Evolutionary conservation across 2,113 vertebrate species (phyloP).

Genomic region (Ammodytes marinus): DNA sequence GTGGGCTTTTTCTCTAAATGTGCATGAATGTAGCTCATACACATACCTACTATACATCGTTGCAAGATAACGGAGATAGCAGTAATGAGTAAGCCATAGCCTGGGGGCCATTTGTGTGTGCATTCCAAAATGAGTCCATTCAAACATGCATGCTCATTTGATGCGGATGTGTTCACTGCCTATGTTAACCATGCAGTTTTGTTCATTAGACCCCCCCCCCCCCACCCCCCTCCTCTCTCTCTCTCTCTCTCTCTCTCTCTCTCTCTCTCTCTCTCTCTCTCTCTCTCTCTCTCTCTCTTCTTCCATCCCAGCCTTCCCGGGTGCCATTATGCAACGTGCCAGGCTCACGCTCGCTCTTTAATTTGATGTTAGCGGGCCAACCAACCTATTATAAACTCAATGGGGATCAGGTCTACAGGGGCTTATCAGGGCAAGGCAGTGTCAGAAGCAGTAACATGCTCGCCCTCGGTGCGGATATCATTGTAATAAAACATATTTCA

Average conservation of each 20-base stretch:
- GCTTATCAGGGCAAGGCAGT: slow-evolving; percentile 72
- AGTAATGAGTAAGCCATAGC: slow-evolving; percentile 43
- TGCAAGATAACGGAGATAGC: slow-evolving; percentile 54
- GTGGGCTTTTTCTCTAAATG: slow-evolving; percentile 40
- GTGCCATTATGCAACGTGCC: slow-evolving; percentile 63
- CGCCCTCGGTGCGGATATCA: slow-evolving; percentile 49
- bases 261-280: neutral
- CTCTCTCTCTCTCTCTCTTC: neutral
- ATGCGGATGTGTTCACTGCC: slow-evolving; percentile 21
- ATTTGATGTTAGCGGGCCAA: slow-evolving; percentile 59
- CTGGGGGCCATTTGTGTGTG: slow-evolving; percentile 1
- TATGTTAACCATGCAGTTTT: slow-evolving; percentile 34
- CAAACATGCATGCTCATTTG: slow-evolving; percentile 19
- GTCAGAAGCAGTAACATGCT: slow-evolving; percentile 48
- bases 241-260: neutral
- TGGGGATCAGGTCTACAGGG: slow-evolving; percentile 57
- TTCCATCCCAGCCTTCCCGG: neutral
- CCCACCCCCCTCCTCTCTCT: neutral
- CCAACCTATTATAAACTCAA: slow-evolving; percentile 72
- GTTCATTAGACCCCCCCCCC: slow-evolving; percentile 16
- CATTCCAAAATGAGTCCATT: slow-evolving; percentile 39
- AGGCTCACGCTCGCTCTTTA: slow-evolving; percentile 42
- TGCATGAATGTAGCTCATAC: slow-evolving; percentile 21
- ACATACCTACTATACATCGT: slow-evolving; percentile 28
- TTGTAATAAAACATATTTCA: slow-evolving; percentile 56